These are phyloP conservation scores for Periophthalmodon schlosseri DNA, from an alignment of 2,113 vertebrate species.

Conservation along the genomic window DNA sequence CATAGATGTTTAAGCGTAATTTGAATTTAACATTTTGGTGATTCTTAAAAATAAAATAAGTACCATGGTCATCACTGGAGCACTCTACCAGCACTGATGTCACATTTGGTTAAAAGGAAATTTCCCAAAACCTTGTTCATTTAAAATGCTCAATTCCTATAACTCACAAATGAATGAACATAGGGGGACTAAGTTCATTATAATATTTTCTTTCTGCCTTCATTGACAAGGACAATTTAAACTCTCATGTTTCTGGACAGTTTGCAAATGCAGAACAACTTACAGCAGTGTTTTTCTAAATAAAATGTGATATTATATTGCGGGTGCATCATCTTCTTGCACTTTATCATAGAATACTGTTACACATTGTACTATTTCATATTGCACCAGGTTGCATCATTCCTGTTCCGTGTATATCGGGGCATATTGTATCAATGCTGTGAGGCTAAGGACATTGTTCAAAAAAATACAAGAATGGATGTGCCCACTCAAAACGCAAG, in stretches of 20 bases:
- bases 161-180: no score
- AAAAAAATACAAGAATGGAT: background rate
- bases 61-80: no score
- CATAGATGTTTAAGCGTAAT: no score
- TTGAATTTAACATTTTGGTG: no score
- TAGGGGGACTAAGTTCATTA: no score
- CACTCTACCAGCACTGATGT: no score
- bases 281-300: background rate
- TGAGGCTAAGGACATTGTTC: background rate
- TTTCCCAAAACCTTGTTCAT: no score
- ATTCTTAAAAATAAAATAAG: no score
- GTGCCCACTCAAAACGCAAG: background rate
- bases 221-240: no score
- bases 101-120: no score
- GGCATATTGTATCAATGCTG: background rate
- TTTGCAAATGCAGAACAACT: background rate
- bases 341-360: background rate
- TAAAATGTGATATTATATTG: background rate
- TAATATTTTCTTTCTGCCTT: no score
- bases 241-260: background rate
- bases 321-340: background rate
- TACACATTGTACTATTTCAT: background rate
- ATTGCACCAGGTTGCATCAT: conserved; percentile 2
- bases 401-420: background rate
- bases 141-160: no score